Percentiles rank a stretch among this genome's conserved stretches.
These are phyloP conservation scores for Oreochromis tanganicae DNA, from an alignment of 2,113 vertebrate species.

Conservation along the genomic window DNA sequence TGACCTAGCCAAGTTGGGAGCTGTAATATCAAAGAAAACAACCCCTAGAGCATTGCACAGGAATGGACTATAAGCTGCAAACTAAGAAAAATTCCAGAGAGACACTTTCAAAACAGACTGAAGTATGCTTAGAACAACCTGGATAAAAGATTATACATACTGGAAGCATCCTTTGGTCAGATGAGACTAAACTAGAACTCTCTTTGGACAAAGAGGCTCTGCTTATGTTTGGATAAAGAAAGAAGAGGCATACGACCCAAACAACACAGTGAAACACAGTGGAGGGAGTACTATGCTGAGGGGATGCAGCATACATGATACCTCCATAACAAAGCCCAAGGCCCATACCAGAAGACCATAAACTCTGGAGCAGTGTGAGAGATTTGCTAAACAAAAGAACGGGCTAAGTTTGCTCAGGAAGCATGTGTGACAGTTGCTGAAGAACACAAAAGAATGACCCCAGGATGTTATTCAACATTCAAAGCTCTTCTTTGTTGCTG, in stretches of 20 bases:
- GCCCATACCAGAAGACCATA: not conserved
- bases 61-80: not conserved
- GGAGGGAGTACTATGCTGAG: not conserved
- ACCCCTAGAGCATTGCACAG: not conserved
- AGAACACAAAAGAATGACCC: not conserved
- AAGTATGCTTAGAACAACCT: not conserved
- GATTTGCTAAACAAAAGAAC: not conserved
- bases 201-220: not conserved
- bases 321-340: not conserved
- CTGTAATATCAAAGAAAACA: not conserved
- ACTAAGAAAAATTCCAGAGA: not conserved
- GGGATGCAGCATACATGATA: not conserved
- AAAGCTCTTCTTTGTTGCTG: not conserved
- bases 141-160: not conserved
- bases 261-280: not conserved
- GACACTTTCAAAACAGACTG: not conserved
- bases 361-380: not conserved
- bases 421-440: not conserved
- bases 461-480: not conserved
- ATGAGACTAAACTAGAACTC: not conserved
- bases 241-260: not conserved
- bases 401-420: not conserved
- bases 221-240: not conserved
- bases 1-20: not conserved
- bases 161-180: not conserved